phyloP scores from a whole-genome alignment of 2,797 vertebrate genomes.

The Alectoris magna region DNA sequence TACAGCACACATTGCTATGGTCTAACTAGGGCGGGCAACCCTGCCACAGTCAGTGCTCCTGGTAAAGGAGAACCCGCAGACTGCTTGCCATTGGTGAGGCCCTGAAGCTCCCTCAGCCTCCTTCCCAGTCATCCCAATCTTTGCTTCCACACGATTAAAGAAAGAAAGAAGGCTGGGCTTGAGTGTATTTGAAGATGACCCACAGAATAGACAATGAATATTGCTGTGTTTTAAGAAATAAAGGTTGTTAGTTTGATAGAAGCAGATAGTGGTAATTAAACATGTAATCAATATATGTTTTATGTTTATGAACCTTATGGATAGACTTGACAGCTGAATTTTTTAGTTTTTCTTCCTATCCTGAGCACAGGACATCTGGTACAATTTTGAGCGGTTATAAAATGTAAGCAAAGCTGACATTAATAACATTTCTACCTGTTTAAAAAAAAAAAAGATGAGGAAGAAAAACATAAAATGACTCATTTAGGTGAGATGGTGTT shows the following conservation, averaged over 20 bases:
- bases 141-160: background rate
- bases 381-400: background rate
- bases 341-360: background rate
- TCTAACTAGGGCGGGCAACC: background rate
- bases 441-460: background rate
- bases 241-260: background rate
- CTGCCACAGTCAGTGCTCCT: background rate
- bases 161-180: background rate
- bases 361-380: background rate
- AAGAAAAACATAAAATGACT: background rate
- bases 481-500: background rate
- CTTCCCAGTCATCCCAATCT: background rate
- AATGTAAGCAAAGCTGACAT: background rate
- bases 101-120: background rate
- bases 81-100: background rate
- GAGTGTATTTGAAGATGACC: background rate
- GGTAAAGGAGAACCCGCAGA: background rate
- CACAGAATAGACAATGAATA: background rate
- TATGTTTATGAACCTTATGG: background rate
- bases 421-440: background rate
- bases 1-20: accelerated
- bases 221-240: background rate
- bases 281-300: background rate
- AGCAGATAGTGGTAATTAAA: background rate
- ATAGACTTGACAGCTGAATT: background rate